Conservation (phyloP, 2,797 vertebrate species). For the Sebastes hopkinsi region DNA sequence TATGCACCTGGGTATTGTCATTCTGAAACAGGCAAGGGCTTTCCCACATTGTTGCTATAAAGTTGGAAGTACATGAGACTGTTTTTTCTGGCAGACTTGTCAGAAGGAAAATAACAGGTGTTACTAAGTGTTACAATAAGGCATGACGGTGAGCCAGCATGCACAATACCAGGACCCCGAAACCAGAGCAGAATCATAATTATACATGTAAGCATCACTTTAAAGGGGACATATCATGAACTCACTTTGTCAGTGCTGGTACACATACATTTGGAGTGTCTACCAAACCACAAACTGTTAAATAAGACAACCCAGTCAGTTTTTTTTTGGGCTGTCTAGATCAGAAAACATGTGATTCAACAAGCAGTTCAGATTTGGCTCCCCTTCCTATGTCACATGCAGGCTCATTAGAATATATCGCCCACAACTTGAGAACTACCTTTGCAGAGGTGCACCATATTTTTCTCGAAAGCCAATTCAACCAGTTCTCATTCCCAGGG, state of each 20-base stretch:
- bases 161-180: not conserved
- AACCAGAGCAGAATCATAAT: not conserved
- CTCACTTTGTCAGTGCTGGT: no score
- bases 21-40: not conserved
- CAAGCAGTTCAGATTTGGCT: no score
- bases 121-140: not conserved
- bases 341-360: no score
- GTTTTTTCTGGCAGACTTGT: not conserved
- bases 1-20: not conserved
- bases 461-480: rapidly evolving
- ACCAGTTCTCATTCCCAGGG: no score
- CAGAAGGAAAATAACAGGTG: not conserved
- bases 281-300: no score
- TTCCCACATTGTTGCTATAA: not conserved
- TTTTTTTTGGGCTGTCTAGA: no score
- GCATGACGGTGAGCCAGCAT: not conserved
- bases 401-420: rapidly evolving
- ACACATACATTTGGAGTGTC: no score
- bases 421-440: no score
- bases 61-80: not conserved
- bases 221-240: not conserved
- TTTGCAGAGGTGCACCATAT: no score
- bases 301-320: no score
- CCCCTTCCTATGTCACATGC: no score
- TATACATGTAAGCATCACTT: not conserved